Evolutionary conservation across 2,113 vertebrate species (phyloP).

Genomic region (Nothocercus julius): DNA sequence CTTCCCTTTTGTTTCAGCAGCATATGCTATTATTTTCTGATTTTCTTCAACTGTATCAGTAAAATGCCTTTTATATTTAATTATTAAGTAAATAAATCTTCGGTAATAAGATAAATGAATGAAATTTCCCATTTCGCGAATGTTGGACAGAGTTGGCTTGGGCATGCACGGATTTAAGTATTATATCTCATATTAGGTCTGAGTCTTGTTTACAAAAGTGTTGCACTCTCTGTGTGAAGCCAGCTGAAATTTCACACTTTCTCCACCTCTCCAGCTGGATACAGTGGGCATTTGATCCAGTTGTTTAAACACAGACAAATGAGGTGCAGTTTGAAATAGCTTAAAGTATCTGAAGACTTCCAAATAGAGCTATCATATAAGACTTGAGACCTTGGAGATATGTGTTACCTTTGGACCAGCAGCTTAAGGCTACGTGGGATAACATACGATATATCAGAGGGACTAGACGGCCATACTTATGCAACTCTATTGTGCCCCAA

Average conservation of each 20-base stretch:
- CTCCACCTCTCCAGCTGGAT: neutral
- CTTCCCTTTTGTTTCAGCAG: neutral
- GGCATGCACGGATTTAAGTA: accelerated
- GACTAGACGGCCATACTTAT: neutral
- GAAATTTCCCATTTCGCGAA: neutral
- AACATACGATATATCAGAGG: neutral
- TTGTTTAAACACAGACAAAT: neutral
- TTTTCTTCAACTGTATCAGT: neutral
- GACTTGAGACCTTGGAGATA: neutral
- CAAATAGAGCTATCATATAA: accelerated
- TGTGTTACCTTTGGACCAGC: neutral
- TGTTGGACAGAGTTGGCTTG: neutral
- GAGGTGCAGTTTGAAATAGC: neutral
- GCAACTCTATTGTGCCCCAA: neutral
- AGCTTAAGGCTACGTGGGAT: neutral
- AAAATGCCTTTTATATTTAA: neutral
- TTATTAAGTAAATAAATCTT: neutral
- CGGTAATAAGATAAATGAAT: neutral
- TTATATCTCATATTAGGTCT: neutral
- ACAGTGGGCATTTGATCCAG: neutral
- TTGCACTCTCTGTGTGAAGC: neutral
- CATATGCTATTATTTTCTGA: neutral
- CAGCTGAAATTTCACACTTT: neutral
- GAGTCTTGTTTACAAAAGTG: neutral
- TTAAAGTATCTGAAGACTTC: neutral